phyloP scores from a whole-genome alignment of 2,797 vertebrate genomes.

The Poecilia picta region DNA sequence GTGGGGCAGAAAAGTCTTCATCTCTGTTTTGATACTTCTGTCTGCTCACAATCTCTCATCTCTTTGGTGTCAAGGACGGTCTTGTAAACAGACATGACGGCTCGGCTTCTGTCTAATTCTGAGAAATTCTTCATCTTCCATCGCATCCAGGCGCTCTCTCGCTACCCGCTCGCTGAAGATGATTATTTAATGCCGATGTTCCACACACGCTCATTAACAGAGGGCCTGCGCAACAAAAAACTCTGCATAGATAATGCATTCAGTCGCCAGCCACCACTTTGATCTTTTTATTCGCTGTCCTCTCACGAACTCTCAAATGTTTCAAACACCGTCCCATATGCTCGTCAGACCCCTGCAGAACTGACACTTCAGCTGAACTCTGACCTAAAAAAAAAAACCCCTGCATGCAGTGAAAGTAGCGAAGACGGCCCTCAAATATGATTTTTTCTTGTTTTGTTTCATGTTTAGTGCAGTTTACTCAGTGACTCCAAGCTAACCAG shows the following conservation, averaged over 20 bases:
- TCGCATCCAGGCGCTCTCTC: constrained; percentile 17
- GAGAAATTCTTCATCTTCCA: constrained; percentile 26
- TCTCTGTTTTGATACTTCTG: constrained; percentile 54
- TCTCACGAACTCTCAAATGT: constrained; percentile 52
- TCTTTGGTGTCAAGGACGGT: constrained; percentile 42
- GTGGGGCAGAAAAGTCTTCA: constrained; percentile 62
- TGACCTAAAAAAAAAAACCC: constrained; percentile 19
- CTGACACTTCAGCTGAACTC: constrained; percentile 54
- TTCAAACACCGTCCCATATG: constrained; percentile 57
- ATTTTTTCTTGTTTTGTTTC: neutral
- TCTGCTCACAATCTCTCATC: constrained; percentile 41
- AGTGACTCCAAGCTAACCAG: neutral
- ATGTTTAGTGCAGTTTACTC: neutral
- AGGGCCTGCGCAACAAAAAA: constrained; percentile 46
- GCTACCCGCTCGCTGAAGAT: constrained; percentile 12
- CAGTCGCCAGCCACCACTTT: constrained; percentile 55
- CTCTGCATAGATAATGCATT: constrained; percentile 54
- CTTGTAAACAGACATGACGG: constrained; percentile 49
- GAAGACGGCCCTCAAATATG: neutral
- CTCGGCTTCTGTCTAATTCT: constrained; percentile 46
- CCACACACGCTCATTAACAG: constrained; percentile 57
- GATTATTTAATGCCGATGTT: constrained; percentile 47
- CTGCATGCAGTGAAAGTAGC: neutral
- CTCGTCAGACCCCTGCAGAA: constrained; percentile 17
- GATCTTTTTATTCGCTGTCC: constrained; percentile 56